Conservation (phyloP, 2,113 vertebrate species). For the Ornithorhynchus anatinus region DNA sequence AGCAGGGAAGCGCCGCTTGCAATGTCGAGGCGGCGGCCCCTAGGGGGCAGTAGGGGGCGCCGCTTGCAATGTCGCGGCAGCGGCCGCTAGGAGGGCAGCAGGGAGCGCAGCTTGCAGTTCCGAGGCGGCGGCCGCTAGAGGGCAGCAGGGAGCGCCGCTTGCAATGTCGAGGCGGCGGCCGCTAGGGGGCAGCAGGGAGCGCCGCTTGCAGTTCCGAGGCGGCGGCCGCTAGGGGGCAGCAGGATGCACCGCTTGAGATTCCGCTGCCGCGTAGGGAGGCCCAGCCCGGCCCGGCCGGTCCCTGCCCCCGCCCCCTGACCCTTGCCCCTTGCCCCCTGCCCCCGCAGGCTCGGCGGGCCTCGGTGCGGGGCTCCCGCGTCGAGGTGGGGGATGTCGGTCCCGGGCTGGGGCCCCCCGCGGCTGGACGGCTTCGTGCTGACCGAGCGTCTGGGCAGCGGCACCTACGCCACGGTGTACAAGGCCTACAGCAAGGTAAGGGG, state of each 20-base stretch:
- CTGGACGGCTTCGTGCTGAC: conserved; percentile 89
- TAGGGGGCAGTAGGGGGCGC: too few relatives aligned
- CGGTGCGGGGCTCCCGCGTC: too few relatives aligned
- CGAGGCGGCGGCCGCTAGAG: accelerated
- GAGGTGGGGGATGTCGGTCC: background rate
- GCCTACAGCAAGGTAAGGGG: conserved; percentile 89
- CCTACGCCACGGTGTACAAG: conserved; percentile 94
- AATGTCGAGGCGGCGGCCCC: background rate
- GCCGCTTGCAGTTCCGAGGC: background rate
- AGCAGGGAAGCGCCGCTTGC: background rate
- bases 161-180: too few relatives aligned
- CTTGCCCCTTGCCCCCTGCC: too few relatives aligned
- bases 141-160: too few relatives aligned
- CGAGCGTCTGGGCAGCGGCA: conserved; percentile 90
- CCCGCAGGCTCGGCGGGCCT: too few relatives aligned
- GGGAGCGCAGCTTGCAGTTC: background rate
- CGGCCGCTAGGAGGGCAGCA: conserved; percentile 15
- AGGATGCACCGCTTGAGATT: too few relatives aligned
- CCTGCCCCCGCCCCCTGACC: too few relatives aligned
- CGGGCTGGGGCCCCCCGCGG: conserved; percentile 85
- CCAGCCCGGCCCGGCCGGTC: too few relatives aligned
- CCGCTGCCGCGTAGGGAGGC: too few relatives aligned
- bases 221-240: too few relatives aligned
- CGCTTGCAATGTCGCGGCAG: background rate
- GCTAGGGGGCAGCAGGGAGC: background rate